phyloP scores from a whole-genome alignment of 37 sponge, comb jelly and placozoan genomes.

The Diacarnus erythraeanus region DNA sequence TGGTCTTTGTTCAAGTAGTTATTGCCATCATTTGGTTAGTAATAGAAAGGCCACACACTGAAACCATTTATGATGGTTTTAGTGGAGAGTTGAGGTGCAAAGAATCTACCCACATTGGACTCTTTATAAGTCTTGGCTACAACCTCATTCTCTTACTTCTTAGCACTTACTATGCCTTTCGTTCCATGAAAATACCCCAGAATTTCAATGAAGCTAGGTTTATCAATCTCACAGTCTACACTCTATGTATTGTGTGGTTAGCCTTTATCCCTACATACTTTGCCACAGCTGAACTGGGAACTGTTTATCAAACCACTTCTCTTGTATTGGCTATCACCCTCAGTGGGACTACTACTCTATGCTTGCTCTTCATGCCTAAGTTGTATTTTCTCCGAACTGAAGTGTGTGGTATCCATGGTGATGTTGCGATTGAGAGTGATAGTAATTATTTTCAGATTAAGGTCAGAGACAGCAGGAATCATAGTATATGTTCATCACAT shows the following conservation, averaged over 20 bases:
- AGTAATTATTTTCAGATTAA: too few relatives aligned
- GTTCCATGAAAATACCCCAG: conserved; percentile 50
- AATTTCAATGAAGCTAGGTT: conserved; percentile 74
- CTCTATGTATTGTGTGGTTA: conserved; percentile 49
- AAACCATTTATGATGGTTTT: background rate
- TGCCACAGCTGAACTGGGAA: conserved; percentile 20
- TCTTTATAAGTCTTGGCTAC: conserved; percentile 25
- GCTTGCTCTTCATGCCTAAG: too few relatives aligned
- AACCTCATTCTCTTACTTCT: conserved; percentile 48
- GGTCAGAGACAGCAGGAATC: too few relatives aligned
- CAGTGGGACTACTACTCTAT: too few relatives aligned
- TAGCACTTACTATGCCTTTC: conserved; percentile 61
- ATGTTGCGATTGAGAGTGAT: too few relatives aligned
- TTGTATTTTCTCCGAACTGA: too few relatives aligned
- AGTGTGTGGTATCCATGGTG: too few relatives aligned
- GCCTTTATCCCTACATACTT: conserved; percentile 68
- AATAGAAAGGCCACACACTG: conserved; percentile 2
- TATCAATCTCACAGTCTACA: conserved; percentile 52
- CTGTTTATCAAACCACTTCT: conserved; percentile 28
- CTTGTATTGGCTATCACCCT: conserved; percentile 45
- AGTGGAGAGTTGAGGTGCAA: conserved; percentile 29
- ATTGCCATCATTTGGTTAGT: conserved; percentile 39
- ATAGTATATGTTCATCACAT: too few relatives aligned
- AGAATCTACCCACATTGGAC: conserved; percentile 8
- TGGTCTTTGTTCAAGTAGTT: conserved; percentile 45